Evolutionary conservation across 92 coral and sea anemone genomes (phyloP).

Genomic region (Ricordea florida): DNA sequence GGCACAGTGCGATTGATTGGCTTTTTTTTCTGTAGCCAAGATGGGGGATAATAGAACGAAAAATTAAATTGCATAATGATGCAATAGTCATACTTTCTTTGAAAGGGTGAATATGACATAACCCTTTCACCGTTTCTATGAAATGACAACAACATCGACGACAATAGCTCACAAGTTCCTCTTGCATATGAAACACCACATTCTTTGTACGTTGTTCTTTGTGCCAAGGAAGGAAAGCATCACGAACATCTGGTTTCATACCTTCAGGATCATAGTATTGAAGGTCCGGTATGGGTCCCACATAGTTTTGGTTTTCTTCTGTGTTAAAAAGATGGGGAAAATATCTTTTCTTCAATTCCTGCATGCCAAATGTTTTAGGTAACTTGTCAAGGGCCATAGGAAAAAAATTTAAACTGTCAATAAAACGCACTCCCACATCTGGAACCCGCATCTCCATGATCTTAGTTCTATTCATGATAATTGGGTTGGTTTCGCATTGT

Average conservation of each 20-base stretch:
- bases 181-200: not conserved
- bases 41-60: too few species aligned
- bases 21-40: too few species aligned
- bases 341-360: too few species aligned
- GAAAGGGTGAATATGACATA: not conserved
- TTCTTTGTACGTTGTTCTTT: not conserved
- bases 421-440: too few species aligned
- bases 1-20: too few species aligned
- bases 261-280: not conserved
- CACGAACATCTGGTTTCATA: conserved; percentile 4
- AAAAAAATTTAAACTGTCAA: too few species aligned
- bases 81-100: not conserved
- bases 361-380: too few species aligned
- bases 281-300: conserved; percentile 6
- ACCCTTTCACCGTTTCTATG: not conserved
- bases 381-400: too few species aligned
- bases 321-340: conserved; percentile 40
- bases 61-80: too few species aligned
- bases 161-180: conserved; percentile 16
- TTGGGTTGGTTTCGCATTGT: too few species aligned
- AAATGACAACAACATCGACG: not conserved
- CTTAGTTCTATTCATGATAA: too few species aligned
- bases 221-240: conserved; percentile 23
- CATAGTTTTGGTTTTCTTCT: conserved; percentile 1
- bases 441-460: too few species aligned